These are phyloP conservation scores for Argyrosomus japonicus DNA, from an alignment of 2,113 vertebrate species.

Conservation along the genomic window DNA sequence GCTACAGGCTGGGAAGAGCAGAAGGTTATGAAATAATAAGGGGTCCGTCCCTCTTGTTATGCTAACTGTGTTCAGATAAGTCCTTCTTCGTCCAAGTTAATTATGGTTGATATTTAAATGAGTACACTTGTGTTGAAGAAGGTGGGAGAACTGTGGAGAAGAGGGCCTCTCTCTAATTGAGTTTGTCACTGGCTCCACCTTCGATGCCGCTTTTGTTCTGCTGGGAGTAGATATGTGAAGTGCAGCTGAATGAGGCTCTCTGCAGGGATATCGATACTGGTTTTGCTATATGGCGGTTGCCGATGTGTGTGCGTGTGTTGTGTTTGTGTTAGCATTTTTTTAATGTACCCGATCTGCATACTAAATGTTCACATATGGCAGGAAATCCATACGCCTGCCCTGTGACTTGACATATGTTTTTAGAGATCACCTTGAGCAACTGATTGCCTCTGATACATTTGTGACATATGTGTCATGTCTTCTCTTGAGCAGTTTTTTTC, in stretches of 20 bases:
- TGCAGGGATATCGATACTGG: slow-evolving; percentile 48
- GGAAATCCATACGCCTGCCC: slow-evolving; percentile 9
- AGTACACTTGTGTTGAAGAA: slow-evolving; percentile 77
- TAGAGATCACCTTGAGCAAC: slow-evolving; percentile 26
- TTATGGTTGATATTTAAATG: slow-evolving; percentile 86
- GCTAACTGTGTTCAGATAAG: slow-evolving; percentile 76
- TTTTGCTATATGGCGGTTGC: not conserved
- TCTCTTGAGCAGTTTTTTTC: not conserved
- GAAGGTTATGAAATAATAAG: slow-evolving; percentile 72
- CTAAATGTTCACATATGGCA: slow-evolving; percentile 38
- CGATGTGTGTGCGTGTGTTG: slow-evolving; percentile 10
- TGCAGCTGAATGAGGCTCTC: slow-evolving; percentile 68
- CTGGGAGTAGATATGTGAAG: slow-evolving; percentile 61
- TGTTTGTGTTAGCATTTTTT: slow-evolving; percentile 24
- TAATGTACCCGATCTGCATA: slow-evolving; percentile 13
- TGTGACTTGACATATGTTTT: not conserved
- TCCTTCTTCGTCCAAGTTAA: slow-evolving; percentile 80
- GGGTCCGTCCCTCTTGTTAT: slow-evolving; percentile 74
- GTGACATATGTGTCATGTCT: not conserved
- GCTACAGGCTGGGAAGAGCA: slow-evolving; percentile 44
- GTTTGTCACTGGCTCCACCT: slow-evolving; percentile 78
- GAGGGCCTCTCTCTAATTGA: slow-evolving; percentile 81
- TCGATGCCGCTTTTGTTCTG: slow-evolving; percentile 65
- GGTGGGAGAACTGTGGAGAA: slow-evolving; percentile 69
- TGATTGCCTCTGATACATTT: not conserved